phyloP scores from a whole-genome alignment of 2,113 vertebrate genomes.

The Enhydra lutris region DNA sequence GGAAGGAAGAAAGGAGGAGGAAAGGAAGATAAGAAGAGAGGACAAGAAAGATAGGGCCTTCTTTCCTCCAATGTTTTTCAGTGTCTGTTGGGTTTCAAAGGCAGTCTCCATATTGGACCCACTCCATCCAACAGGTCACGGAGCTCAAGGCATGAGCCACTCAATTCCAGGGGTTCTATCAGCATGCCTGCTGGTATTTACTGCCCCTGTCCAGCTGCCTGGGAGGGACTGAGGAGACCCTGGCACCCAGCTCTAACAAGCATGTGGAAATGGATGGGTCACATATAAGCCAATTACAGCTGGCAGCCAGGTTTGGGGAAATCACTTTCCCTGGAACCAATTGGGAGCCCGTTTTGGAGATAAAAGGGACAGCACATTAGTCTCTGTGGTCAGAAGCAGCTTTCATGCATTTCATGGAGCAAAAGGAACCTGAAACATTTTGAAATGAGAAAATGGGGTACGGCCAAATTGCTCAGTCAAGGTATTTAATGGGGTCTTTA shows the following conservation, averaged over 20 bases:
- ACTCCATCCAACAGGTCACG: background rate
- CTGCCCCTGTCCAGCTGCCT: background rate
- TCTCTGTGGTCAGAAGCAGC: slow-evolving; percentile 44
- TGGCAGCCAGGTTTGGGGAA: slow-evolving; percentile 61
- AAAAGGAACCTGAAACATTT: slow-evolving; percentile 42
- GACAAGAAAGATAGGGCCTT: background rate
- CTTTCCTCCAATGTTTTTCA: background rate
- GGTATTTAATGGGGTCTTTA: slow-evolving; percentile 48
- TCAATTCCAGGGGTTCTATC: background rate
- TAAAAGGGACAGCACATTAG: slow-evolving; percentile 16
- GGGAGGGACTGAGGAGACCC: background rate
- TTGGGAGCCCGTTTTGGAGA: slow-evolving; percentile 26
- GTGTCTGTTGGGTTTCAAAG: background rate
- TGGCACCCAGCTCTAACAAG: background rate
- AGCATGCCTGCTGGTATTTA: too few relatives aligned
- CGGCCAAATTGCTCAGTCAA: slow-evolving; percentile 52
- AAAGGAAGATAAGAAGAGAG: background rate
- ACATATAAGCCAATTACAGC: slow-evolving; percentile 71
- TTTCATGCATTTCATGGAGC: slow-evolving; percentile 44
- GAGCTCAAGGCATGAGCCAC: background rate
- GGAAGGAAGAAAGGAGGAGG: background rate
- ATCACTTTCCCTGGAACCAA: slow-evolving; percentile 54
- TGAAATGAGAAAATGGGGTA: slow-evolving; percentile 46
- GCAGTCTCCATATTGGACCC: background rate
- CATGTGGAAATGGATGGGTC: slow-evolving; percentile 62